phyloP scores from a whole-genome alignment of 2,888 invertebrate species.

The Scaptomyza reducta region DNA sequence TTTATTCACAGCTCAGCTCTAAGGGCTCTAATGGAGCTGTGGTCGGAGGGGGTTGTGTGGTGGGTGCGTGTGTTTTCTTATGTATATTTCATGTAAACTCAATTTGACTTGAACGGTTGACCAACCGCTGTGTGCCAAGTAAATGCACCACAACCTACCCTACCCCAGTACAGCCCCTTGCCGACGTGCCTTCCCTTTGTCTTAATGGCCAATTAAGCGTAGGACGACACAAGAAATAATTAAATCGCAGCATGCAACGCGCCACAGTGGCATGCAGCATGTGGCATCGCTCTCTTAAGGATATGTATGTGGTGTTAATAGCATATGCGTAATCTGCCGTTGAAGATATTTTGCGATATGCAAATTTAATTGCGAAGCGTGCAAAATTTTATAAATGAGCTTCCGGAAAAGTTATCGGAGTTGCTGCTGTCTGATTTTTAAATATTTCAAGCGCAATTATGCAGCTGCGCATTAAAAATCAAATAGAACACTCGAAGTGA shows the following conservation, averaged over 20 bases:
- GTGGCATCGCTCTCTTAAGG: constrained; percentile 4
- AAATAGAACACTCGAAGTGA: constrained; percentile 70
- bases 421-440: constrained; percentile 30
- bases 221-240: constrained; percentile 84
- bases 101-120: constrained; percentile 59
- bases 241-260: constrained; percentile 81
- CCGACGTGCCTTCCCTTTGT: constrained; percentile 10
- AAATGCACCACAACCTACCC: constrained; percentile 44
- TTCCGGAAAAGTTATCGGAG: neutral
- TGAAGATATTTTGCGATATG: constrained; percentile 30
- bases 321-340: constrained; percentile 44
- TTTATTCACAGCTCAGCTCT: constrained; percentile 3
- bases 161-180: neutral
- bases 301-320: constrained; percentile 52
- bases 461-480: constrained; percentile 75
- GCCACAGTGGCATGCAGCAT: constrained; percentile 25
- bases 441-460: constrained; percentile 75
- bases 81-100: constrained; percentile 76
- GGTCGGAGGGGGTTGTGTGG: neutral
- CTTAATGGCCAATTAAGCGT: constrained; percentile 84
- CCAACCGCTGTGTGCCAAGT: constrained; percentile 67
- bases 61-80: constrained; percentile 42
- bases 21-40: constrained; percentile 1
- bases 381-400: constrained; percentile 52
- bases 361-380: constrained; percentile 22